A percentile compares a stretch with the other conserved stretches of the same genome.
Evolutionary conservation across 2,888 invertebrate genomes (phyloP).

Genomic region (Onthophagus sagittarius): DNA sequence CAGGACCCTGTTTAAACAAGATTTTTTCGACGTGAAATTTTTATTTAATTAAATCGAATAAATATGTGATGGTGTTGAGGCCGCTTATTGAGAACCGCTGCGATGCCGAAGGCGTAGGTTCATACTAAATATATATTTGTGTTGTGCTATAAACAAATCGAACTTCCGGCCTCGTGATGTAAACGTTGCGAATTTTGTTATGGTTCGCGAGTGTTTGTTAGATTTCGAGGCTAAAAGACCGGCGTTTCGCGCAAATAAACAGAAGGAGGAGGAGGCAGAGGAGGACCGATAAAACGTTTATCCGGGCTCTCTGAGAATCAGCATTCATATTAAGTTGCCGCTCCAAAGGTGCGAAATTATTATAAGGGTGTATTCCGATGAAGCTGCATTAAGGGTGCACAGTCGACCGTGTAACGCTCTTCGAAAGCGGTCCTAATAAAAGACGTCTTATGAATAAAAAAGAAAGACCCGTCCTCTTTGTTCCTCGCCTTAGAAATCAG

Average conservation of each 20-base stretch:
- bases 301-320: slow-evolving; percentile 37
- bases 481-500: not conserved
- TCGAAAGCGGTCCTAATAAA: slow-evolving; percentile 41
- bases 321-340: slow-evolving; percentile 47
- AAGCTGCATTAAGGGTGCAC: slow-evolving; percentile 44
- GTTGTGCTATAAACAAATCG: slow-evolving; percentile 13
- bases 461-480: not conserved
- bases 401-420: slow-evolving; percentile 44
- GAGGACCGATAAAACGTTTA: slow-evolving; percentile 35
- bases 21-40: slow-evolving; percentile 9
- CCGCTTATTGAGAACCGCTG: not conserved
- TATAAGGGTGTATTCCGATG: slow-evolving; percentile 48
- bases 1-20: slow-evolving; percentile 8
- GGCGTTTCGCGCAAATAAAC: not conserved
- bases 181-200: not conserved
- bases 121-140: slow-evolving; percentile 10
- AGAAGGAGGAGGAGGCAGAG: not conserved
- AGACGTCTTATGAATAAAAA: slow-evolving; percentile 33
- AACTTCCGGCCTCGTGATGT: slow-evolving; percentile 2
- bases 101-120: not conserved
- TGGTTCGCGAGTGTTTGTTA: not conserved
- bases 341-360: slow-evolving; percentile 43
- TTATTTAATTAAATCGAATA: slow-evolving; percentile 10
- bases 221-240: not conserved
- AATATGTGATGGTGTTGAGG: not conserved